Percentiles rank a stretch among this genome's conserved stretches.
phyloP scores from a whole-genome alignment of 1,140 invertebrate genomes.

The Caenorhabditis latens region DNA sequence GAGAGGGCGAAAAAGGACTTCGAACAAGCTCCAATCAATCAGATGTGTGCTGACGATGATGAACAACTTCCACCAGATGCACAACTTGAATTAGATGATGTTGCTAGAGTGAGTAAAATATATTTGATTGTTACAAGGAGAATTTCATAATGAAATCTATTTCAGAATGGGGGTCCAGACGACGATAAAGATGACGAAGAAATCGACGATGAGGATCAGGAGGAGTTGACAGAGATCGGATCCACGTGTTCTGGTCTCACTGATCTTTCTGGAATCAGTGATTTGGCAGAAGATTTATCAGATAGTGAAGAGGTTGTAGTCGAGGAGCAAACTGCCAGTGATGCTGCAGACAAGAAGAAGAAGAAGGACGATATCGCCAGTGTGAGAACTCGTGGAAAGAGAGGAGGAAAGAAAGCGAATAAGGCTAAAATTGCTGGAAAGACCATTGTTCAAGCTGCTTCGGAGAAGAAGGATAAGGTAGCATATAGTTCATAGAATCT shows the following conservation, averaged over 20 bases:
- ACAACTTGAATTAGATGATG: conserved; percentile 20
- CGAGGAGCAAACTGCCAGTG: conserved; percentile 27
- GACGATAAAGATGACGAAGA: conserved; percentile 64
- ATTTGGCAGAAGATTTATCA: conserved; percentile 68
- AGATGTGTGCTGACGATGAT: conserved; percentile 59
- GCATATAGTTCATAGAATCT: not conserved
- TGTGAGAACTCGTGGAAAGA: conserved; percentile 60
- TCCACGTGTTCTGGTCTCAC: conserved; percentile 71
- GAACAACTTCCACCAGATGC: conserved; percentile 39
- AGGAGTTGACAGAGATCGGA: conserved; percentile 71
- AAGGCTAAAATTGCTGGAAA: conserved; percentile 67
- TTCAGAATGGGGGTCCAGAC: conserved; percentile 35
- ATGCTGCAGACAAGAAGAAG: conserved; percentile 18
- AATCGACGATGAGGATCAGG: conserved; percentile 68
- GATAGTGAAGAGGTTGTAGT: conserved; percentile 45
- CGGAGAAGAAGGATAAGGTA: conserved; percentile 58
- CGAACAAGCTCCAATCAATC: conserved; percentile 73
- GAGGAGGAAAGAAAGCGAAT: conserved; percentile 69
- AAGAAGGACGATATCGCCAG: conserved; percentile 31
- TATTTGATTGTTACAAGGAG: not conserved
- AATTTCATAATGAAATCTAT: not conserved
- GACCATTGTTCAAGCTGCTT: conserved; percentile 58
- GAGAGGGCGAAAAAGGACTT: conserved; percentile 59
- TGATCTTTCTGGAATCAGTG: conserved; percentile 70
- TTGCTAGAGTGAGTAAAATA: not conserved